Evolutionary conservation across 2,888 invertebrate genomes (phyloP), one percentile per base, ranked within the genome.

Genomic region (Drosophila nigritarsus): DNA sequence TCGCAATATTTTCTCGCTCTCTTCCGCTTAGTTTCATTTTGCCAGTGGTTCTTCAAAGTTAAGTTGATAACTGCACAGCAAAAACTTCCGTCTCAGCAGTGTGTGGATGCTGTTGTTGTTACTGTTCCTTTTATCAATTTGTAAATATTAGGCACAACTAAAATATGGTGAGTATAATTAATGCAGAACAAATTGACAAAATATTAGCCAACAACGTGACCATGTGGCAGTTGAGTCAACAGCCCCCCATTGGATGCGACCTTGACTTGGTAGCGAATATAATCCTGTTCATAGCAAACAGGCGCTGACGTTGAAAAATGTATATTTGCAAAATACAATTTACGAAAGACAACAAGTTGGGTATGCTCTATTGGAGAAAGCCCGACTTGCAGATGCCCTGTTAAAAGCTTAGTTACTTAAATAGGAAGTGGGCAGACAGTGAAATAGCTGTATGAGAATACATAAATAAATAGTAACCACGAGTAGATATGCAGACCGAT

Each of bases 141-240:
- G 51, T 54, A 69, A 72, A 64, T 67, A 73, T 60, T 42, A 54
- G 80, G 72, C 38, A 30, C 40, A 42, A 82, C 72, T 77, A 72
- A 77, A 85, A 53, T 30, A 85, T 85, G 84, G 84, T 85, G 53
- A 89, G 89, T 87, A 53, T 32, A 82, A 77, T 40, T 24, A 29
- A 42, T 6, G 9, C 20, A n/a, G 1, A 27, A n/a, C 5, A 42
- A 24, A 40, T 48, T 18, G 20, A 29, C 42, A 50, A 6, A 11
- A 1, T 42, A 24, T 45, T 18, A 36, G 45, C 18, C 27, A 50
- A 51, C 55, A 67, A 67, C 50, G 71, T 72, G 80, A 66, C 80
- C 80, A 65, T 80, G 78, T 71, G 72, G 54, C 58, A 75, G 62
- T 75, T 75, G 61, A 76, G 24, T 75, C 50, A 55, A 36, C 56